A percentile compares a stretch with the other conserved stretches of the same genome.
phyloP scores from a whole-genome alignment of 2,797 vertebrate species.

The Chelmon rostratus region DNA sequence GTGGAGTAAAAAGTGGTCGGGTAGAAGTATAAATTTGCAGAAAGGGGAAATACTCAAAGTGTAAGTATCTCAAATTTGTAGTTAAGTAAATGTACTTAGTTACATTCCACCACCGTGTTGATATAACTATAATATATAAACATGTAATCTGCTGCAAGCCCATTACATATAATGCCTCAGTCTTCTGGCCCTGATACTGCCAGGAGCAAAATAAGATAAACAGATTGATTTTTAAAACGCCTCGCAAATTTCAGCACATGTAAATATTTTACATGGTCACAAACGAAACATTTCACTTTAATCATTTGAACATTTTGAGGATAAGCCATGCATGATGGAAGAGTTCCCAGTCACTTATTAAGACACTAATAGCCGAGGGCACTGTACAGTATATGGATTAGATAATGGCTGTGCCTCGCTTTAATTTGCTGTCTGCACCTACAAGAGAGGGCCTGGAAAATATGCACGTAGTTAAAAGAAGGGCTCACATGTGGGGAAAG shows the following conservation, averaged over 20 bases:
- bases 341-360: slow-evolving; percentile 59
- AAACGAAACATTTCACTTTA: slow-evolving; percentile 46
- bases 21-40: too few relatives aligned
- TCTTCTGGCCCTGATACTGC: slow-evolving; percentile 35
- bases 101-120: not conserved
- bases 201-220: slow-evolving; percentile 57
- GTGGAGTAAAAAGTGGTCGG: too few relatives aligned
- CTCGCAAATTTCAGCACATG: slow-evolving; percentile 51
- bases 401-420: slow-evolving; percentile 60
- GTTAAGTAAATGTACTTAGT: not conserved
- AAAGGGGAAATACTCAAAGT: too few relatives aligned
- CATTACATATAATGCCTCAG: slow-evolving; percentile 19
- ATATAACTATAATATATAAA: not conserved
- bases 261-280: slow-evolving; percentile 61
- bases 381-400: slow-evolving; percentile 57
- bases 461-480: slow-evolving; percentile 28
- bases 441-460: slow-evolving; percentile 37
- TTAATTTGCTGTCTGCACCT: slow-evolving; percentile 54
- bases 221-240: slow-evolving; percentile 60
- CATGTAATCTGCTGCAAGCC: not conserved
- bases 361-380: slow-evolving; percentile 55
- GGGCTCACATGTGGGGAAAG: slow-evolving; percentile 26
- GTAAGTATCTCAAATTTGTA: not conserved
- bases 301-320: slow-evolving; percentile 60
- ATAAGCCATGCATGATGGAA: slow-evolving; percentile 63